Conservation (phyloP, 2,888 invertebrate species). For the Pachliopta kotzebuea region DNA sequence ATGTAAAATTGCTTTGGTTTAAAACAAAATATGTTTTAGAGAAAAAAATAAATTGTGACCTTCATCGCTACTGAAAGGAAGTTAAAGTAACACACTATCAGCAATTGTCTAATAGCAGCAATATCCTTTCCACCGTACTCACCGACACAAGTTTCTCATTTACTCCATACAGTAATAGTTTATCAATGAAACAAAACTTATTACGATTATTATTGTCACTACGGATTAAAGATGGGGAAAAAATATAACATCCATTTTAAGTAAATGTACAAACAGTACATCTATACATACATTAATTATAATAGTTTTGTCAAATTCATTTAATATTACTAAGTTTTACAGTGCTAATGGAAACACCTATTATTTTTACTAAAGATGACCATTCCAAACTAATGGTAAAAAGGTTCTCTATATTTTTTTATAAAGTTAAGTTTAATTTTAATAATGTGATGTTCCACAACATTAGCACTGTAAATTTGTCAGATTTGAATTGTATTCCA, state of each 20-base stretch:
- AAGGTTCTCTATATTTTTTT: not conserved
- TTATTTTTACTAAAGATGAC: not conserved
- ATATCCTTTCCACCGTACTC: conserved; percentile 21
- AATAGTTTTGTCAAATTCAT: conserved; percentile 6
- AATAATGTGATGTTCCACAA: not conserved
- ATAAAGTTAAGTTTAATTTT: not conserved
- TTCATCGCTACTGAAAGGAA: not conserved
- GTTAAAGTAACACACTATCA: conserved; percentile 6
- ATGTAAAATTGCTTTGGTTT: conserved; percentile 28
- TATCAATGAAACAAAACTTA: conserved; percentile 33
- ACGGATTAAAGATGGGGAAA: conserved; percentile 31
- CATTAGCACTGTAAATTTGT: conserved; percentile 29
- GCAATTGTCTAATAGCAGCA: conserved; percentile 47
- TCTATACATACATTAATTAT: conserved; percentile 23
- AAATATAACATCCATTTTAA: conserved; percentile 23
- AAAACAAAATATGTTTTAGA: conserved; percentile 8
- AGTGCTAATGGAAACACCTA: conserved; percentile 24
- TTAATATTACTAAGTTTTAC: conserved; percentile 18
- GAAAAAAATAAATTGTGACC: conserved; percentile 18
- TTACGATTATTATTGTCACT: conserved; percentile 37
- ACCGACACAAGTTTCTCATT: conserved; percentile 22
- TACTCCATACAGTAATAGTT: conserved; percentile 25
- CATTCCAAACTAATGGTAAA: too few species aligned
- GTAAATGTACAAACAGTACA: conserved; percentile 18
- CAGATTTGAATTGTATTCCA: conserved; percentile 15